Conservation (phyloP, 2,888 invertebrate species). For the Plebejus melissa region DNA sequence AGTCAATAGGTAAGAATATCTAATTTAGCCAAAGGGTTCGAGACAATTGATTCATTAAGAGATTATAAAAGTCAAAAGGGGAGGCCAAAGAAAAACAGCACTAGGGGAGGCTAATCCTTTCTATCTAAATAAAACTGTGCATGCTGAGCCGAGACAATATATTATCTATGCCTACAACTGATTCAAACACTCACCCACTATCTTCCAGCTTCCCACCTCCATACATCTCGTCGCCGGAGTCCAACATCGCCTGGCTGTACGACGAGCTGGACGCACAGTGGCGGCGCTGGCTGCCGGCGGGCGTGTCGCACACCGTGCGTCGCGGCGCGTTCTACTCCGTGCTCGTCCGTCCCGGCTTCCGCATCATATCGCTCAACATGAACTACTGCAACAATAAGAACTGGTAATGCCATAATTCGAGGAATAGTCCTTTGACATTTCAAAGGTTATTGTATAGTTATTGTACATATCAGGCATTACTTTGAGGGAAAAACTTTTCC, state of each 20-base stretch:
- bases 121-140: too few relatives aligned
- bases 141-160: too few relatives aligned
- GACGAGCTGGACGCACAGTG: constrained; percentile 93
- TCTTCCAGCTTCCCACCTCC: constrained; percentile 90
- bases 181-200: background rate
- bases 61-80: background rate
- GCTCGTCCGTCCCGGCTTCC: constrained; percentile 91
- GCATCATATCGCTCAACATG: constrained; percentile 96
- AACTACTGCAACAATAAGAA: constrained; percentile 97
- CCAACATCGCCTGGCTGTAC: constrained; percentile 94
- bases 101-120: too few relatives aligned
- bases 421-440: too few relatives aligned
- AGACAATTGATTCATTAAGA: background rate
- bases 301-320: constrained; percentile 91
- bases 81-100: too few relatives aligned
- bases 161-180: background rate
- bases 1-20: constrained; percentile 87
- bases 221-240: constrained; percentile 88
- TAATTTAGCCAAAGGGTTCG: background rate
- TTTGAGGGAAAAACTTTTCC: too few relatives aligned
- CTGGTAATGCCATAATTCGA: constrained; percentile 79
- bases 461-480: too few relatives aligned
- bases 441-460: too few relatives aligned
- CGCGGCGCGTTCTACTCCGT: constrained; percentile 96
- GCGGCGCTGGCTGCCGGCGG: constrained; percentile 93